Evolutionary conservation across 2,113 vertebrate species (phyloP).

Genomic region (Nesoenas mayeri): DNA sequence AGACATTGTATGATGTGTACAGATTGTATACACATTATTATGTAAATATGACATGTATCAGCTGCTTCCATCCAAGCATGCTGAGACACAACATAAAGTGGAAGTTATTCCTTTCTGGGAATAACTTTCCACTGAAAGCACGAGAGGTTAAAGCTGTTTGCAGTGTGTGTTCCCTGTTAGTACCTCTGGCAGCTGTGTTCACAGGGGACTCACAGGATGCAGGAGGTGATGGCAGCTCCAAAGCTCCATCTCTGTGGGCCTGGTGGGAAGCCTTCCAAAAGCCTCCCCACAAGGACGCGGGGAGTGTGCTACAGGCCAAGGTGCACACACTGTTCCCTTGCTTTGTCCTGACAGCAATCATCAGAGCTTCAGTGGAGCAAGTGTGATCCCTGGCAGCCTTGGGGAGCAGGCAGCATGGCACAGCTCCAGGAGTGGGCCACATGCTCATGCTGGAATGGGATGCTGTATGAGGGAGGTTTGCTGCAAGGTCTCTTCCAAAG

Average conservation of each 20-base stretch:
- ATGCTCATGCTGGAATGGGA: not conserved
- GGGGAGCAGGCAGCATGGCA: rapidly evolving
- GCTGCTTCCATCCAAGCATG: not conserved
- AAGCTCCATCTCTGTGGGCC: not conserved
- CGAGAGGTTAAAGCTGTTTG: not conserved
- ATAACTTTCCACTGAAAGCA: not conserved
- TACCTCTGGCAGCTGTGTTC: not conserved
- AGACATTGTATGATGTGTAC: not conserved
- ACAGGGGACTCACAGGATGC: not conserved
- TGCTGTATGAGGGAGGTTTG: not conserved
- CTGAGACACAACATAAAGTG: not conserved
- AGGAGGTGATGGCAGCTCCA: not conserved
- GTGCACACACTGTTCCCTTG: not conserved
- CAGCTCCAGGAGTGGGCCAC: not conserved
- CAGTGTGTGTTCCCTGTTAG: not conserved
- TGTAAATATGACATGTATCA: not conserved
- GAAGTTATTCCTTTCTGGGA: not conserved
- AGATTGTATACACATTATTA: not conserved
- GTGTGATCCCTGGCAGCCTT: not conserved
- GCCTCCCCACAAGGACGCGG: rapidly evolving
- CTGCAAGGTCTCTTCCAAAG: not conserved
- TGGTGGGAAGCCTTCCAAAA: not conserved
- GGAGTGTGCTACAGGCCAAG: not conserved
- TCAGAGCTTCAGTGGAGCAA: not conserved
- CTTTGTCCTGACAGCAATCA: rapidly evolving